These are phyloP conservation scores for Carduelis carduelis DNA, from an alignment of 2,797 vertebrate species.

Conservation along the genomic window DNA sequence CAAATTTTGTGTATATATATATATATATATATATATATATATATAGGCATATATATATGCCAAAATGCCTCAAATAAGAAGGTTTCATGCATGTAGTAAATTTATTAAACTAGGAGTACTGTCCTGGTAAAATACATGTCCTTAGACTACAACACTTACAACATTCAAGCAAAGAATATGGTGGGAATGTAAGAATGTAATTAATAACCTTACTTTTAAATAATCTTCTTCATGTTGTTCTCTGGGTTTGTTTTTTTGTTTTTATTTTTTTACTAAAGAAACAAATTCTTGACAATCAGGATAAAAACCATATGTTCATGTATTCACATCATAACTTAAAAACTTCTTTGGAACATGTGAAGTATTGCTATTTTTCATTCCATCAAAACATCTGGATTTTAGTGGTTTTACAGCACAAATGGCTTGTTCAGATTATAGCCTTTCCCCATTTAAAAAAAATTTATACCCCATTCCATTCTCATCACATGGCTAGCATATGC, in stretches of 20 bases:
- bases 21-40: not conserved
- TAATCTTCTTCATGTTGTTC: not conserved
- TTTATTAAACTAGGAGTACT: not conserved
- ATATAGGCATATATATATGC: too few species aligned
- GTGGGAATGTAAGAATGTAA: not conserved
- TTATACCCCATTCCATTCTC: slow-evolving; percentile 37
- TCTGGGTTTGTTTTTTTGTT: not conserved
- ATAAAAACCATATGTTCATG: not conserved
- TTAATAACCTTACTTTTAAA: not conserved
- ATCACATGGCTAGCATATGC: slow-evolving; percentile 46
- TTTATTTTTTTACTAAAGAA: not conserved
- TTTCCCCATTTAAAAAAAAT: slow-evolving; percentile 36
- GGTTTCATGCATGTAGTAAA: not conserved
- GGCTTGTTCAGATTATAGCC: slow-evolving; percentile 28
- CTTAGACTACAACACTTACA: not conserved
- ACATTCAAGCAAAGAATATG: not conserved
- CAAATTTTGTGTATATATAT: not conserved
- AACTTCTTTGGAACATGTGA: not conserved
- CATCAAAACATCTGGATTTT: slow-evolving; percentile 57
- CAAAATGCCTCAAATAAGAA: not conserved
- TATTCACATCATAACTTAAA: not conserved
- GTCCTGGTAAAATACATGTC: not conserved
- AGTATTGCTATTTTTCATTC: slow-evolving; percentile 37
- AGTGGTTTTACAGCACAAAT: slow-evolving; percentile 48
- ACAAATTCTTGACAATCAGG: not conserved